Conservation (phyloP, 1,140 invertebrate genomes). For the Oryzaephilus surinamensis region DNA sequence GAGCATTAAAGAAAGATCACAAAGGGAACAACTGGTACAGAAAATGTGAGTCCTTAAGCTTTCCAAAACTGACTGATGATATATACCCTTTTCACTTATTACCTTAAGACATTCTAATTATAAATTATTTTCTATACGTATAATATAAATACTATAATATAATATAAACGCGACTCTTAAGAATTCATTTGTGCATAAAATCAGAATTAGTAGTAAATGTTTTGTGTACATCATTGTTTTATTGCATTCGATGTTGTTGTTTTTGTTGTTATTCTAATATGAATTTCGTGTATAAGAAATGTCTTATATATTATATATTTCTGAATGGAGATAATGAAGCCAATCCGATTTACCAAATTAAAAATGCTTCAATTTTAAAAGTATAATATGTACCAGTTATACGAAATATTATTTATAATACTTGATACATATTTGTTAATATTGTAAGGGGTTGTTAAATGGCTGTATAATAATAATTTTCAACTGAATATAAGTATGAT, state of each 20-base stretch:
- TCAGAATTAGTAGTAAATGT: constrained; percentile 21
- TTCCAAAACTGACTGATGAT: constrained; percentile 13
- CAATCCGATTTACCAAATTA: constrained; percentile 36
- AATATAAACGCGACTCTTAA: constrained; percentile 5
- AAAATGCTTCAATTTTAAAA: constrained; percentile 27
- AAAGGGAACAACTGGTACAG: constrained; percentile 18
- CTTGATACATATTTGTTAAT: no score
- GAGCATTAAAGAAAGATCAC: constrained; percentile 12
- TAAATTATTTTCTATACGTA: constrained; percentile 13
- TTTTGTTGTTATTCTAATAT: constrained; percentile 10
- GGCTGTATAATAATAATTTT: constrained; percentile 11
- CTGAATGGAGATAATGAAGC: constrained; percentile 28
- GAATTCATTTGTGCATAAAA: constrained; percentile 24
- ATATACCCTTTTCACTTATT: constrained; percentile 12
- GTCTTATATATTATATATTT: constrained; percentile 21
- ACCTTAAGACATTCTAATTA: constrained; percentile 16
- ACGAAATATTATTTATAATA: no score
- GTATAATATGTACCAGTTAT: no score
- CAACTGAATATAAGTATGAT: constrained; percentile 8
- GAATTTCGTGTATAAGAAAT: no score
- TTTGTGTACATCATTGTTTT: constrained; percentile 19
- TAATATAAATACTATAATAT: constrained; percentile 13
- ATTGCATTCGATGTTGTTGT: constrained; percentile 12
- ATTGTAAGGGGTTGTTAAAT: constrained; percentile 17
- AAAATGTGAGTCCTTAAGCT: constrained; percentile 17